Percentiles rank a stretch among this genome's conserved stretches.
Evolutionary conservation across 1,140 invertebrate species (phyloP).

Genomic region (Mactra quadrangularis): DNA sequence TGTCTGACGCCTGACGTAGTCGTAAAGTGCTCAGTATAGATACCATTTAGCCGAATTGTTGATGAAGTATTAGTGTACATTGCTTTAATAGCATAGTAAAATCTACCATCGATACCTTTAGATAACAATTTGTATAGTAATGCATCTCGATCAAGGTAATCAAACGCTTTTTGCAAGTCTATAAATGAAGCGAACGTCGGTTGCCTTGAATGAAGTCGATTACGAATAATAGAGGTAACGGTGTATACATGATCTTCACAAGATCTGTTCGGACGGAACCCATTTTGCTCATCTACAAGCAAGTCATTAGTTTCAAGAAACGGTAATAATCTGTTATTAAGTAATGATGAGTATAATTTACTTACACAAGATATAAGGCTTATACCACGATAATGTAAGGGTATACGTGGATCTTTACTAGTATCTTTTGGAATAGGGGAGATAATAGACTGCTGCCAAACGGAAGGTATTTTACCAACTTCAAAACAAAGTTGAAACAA

Average conservation of each 20-base stretch:
- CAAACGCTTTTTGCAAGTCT: not conserved
- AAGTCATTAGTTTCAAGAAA: not conserved
- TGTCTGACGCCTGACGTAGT: slow-evolving; percentile 28
- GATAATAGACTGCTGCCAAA: not conserved
- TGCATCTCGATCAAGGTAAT: slow-evolving; percentile 31
- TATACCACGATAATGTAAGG: no score
- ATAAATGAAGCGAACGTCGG: not conserved
- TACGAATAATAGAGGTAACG: not conserved
- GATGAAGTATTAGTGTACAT: slow-evolving; percentile 19
- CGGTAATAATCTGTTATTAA: not conserved
- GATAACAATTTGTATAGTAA: slow-evolving; percentile 25
- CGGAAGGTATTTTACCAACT: not conserved
- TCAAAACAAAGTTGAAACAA: no score
- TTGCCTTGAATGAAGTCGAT: not conserved
- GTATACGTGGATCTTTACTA: no score
- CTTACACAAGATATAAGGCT: no score
- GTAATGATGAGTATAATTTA: not conserved
- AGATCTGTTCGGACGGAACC: not conserved
- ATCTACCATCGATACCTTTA: slow-evolving; percentile 29
- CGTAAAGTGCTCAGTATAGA: slow-evolving; percentile 4
- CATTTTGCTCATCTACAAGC: not conserved
- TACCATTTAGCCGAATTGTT: slow-evolving; percentile 2
- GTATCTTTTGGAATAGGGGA: not conserved
- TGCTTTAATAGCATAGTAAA: slow-evolving; percentile 11
- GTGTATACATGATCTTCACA: not conserved